Evolutionary conservation across 2,797 vertebrate species (phyloP), one percentile per base, ranked within the genome.

Genomic region (Cryptoblepharus egeriae): DNA sequence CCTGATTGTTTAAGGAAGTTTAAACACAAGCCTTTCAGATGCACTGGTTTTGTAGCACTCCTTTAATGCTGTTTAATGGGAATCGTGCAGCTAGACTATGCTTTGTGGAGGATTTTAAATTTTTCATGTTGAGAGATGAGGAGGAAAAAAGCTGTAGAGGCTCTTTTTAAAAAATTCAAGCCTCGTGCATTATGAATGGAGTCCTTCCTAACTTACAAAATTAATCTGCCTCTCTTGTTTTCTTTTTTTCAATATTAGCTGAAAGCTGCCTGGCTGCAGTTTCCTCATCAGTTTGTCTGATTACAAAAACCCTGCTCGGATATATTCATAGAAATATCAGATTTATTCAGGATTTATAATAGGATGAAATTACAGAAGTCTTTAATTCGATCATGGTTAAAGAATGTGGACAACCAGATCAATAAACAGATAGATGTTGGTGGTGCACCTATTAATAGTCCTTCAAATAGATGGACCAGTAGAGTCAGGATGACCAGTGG

Each of bases 61-160:
- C 82, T 92, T 83, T 70, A 84, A 79, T 39, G 30, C 85, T 85
- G 8, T 85, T 77, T 81, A 87, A 28, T 64, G 57, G 84, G 77
- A 91, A 90, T 39, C 58, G 28, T 68, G 71, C 79, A 89, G 79
- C 26, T 91, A 68, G 42, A 60, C 70, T 75, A 57, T 87, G 87
- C 15, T 85, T 89, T 55, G 8, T 87, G 82, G 2, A 85, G 28
- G 60, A 77, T 88, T 91, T 90, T 77, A 86, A 75, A 69, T 88
- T 88, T n/a, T 89, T 88, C 55, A 32, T 82, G 49, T 75, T 86
- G 65, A 32, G 52, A 81, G 57, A 84, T 86, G 13, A 49, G 39
- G 82, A 82, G 8, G 81, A 83, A 90, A 72, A 85, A 52, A 85
- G 58, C 73, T 22, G n/a, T 65, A 1, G 77, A 52, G 82, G 77